Evolutionary conservation across 1,140 invertebrate species (phyloP).

Genomic region (Campodea augens): DNA sequence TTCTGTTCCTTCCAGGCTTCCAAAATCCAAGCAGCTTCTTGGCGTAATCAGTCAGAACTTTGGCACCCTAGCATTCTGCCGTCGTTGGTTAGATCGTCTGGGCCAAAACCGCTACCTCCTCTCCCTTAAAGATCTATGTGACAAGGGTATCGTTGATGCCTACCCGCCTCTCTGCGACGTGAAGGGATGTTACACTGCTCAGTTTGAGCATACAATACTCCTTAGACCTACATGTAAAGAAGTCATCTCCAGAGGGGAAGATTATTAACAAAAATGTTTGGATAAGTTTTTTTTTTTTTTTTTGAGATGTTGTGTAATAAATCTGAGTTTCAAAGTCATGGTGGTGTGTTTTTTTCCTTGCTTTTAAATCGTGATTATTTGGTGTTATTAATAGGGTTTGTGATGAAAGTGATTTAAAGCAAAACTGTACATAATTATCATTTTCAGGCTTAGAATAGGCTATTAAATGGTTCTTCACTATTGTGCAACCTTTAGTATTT

Average conservation of each 20-base stretch:
- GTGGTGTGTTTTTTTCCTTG: too few relatives aligned
- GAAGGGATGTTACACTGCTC: slow-evolving; percentile 96
- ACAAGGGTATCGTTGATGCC: slow-evolving; percentile 83
- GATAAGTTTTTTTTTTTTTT: too few relatives aligned
- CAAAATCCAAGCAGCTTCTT: slow-evolving; percentile 80
- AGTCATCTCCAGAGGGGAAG: slow-evolving; percentile 84
- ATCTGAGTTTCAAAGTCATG: too few relatives aligned
- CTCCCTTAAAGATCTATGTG: slow-evolving; percentile 95
- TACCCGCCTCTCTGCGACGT: slow-evolving; percentile 97
- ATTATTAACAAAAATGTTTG: slow-evolving; percentile 77
- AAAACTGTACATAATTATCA: too few relatives aligned
- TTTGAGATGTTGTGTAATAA: too few relatives aligned
- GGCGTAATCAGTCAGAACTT: slow-evolving; percentile 97
- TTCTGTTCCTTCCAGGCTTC: slow-evolving; percentile 36
- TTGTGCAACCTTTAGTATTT: too few relatives aligned
- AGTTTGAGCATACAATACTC: slow-evolving; percentile 97
- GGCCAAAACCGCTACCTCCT: slow-evolving; percentile 96
- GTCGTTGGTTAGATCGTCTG: slow-evolving; percentile 91
- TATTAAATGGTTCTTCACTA: too few relatives aligned
- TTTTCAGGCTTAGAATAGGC: too few relatives aligned
- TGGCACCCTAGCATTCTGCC: slow-evolving; percentile 94
- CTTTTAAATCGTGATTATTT: too few relatives aligned
- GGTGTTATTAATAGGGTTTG: too few relatives aligned
- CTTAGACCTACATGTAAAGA: slow-evolving; percentile 97
- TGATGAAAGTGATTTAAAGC: too few relatives aligned